Conservation (phyloP, 2,113 vertebrate species). For the Heterotis niloticus region DNA sequence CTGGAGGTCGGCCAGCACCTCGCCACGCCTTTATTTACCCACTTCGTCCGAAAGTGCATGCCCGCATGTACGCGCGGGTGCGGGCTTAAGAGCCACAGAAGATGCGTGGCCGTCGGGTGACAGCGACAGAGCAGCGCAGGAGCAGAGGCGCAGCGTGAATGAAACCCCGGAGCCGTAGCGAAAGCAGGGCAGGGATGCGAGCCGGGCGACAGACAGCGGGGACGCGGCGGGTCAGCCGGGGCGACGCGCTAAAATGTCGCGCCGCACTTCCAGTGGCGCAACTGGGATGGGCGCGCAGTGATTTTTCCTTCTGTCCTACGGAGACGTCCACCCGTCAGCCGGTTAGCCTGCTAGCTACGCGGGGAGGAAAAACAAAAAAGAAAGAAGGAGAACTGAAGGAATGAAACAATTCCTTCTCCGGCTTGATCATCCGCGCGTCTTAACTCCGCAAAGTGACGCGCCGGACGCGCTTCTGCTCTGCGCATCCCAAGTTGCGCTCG, state of each 20-base stretch:
- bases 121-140: constrained; percentile 45
- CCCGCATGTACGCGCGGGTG: constrained; percentile 25
- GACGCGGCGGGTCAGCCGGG: constrained; percentile 44
- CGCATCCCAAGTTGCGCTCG: constrained; percentile 56
- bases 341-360: constrained; percentile 46
- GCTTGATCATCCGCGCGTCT: neutral
- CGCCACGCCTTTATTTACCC: constrained; percentile 68
- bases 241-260: constrained; percentile 46
- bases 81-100: constrained; percentile 28
- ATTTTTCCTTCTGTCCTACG: no score
- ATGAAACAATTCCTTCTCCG: neutral
- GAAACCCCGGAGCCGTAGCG: constrained; percentile 70
- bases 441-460: constrained; percentile 14
- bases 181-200: constrained; percentile 67
- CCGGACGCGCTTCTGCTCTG: constrained; percentile 33
- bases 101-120: constrained; percentile 58
- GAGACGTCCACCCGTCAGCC: neutral
- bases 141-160: constrained; percentile 71
- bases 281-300: constrained; percentile 21
- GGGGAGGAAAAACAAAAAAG: constrained; percentile 48
- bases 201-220: constrained; percentile 61
- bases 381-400: constrained; percentile 42
- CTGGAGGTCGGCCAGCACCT: constrained; percentile 60
- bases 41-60: constrained; percentile 49
- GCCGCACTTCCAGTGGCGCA: constrained; percentile 8